Percentiles rank a stretch among this genome's conserved stretches.
These are phyloP conservation scores for Mythimna ferrago DNA, from an alignment of 2,888 invertebrate species.

Conservation along the genomic window DNA sequence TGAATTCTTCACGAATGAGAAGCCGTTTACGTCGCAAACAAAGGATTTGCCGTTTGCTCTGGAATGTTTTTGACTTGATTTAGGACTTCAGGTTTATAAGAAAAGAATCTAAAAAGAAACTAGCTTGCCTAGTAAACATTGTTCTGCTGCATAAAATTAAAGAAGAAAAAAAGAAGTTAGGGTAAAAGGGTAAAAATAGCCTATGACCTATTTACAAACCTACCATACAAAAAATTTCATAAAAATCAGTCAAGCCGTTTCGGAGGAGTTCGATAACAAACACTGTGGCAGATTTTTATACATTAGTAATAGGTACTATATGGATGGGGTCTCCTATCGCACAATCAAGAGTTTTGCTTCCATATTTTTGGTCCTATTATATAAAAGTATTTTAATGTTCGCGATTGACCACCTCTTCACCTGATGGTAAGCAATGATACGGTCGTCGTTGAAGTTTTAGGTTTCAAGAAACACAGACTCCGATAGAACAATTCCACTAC, in stretches of 20 bases:
- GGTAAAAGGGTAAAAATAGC: too few species aligned
- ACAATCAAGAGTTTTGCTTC: not conserved
- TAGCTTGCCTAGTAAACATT: too few species aligned
- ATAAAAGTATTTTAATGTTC: not conserved
- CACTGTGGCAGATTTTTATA: too few species aligned
- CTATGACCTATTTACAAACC: too few species aligned
- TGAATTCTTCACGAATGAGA: slow-evolving; percentile 99
- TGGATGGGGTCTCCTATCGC: too few species aligned
- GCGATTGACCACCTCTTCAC: not conserved
- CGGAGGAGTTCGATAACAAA: too few species aligned
- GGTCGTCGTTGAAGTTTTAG: not conserved
- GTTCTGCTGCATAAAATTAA: too few species aligned
- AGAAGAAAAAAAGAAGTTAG: too few species aligned
- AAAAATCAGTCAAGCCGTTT: too few species aligned
- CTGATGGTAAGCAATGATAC: not conserved
- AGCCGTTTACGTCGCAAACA: slow-evolving; percentile 99
- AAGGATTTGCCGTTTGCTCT: slow-evolving; percentile 99
- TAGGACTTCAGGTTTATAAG: not conserved
- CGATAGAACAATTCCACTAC: not conserved
- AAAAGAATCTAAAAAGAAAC: not conserved
- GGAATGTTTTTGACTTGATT: slow-evolving; percentile 39
- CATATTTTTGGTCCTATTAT: not conserved
- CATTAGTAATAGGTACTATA: too few species aligned
- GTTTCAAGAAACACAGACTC: not conserved
- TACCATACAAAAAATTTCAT: too few species aligned